These are phyloP conservation scores for human (Homo sapiens) DNA, from an alignment of 2,113 vertebrate species.

Conservation along the genomic window DNA sequence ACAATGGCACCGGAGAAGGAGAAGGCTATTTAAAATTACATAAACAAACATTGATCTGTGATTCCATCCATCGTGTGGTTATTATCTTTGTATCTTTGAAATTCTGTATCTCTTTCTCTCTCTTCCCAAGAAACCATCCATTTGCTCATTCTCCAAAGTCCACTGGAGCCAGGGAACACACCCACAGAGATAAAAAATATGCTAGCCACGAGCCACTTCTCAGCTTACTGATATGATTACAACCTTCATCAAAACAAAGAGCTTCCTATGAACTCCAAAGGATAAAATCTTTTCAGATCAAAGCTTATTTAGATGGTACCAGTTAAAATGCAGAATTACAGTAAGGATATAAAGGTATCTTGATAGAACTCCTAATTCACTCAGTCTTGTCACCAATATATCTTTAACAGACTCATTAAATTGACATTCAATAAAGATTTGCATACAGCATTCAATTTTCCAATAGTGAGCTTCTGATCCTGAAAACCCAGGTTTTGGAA, in stretches of 20 bases:
- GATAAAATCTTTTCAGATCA: not conserved
- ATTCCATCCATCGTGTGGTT: not conserved
- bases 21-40: not conserved
- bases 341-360: not conserved
- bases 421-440: constrained; percentile 23
- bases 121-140: not conserved
- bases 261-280: not conserved
- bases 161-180: not conserved
- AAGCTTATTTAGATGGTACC: not conserved
- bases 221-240: not conserved
- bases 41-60: not conserved
- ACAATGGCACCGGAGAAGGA: not conserved
- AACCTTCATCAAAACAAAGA: not conserved
- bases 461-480: not conserved
- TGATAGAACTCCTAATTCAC: not conserved
- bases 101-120: not conserved
- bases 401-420: not conserved
- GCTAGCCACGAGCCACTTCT: not conserved
- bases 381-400: not conserved
- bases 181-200: not conserved
- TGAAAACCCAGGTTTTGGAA: not conserved
- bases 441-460: not conserved
- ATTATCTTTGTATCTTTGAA: not conserved
- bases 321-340: not conserved
- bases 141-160: constrained; percentile 23